These are phyloP conservation scores for Xyrauchen texanus DNA, from an alignment of 2,113 vertebrate species.

Conservation along the genomic window DNA sequence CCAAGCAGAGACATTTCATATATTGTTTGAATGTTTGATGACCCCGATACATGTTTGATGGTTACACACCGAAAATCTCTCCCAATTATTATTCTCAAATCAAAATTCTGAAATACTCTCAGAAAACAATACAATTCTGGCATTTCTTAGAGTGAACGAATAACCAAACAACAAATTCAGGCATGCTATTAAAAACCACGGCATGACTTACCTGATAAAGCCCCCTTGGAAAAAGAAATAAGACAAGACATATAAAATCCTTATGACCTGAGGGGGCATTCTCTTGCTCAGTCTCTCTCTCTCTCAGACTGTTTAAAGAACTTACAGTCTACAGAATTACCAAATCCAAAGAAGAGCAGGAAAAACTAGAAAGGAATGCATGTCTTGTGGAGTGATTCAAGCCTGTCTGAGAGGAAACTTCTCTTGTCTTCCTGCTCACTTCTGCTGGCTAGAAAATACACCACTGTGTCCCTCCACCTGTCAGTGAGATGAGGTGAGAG, in stretches of 20 bases:
- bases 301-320: slow-evolving; percentile 62
- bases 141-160: neutral
- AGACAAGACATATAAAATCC: slow-evolving; percentile 75
- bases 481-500: slow-evolving; percentile 33
- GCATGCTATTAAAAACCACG: neutral
- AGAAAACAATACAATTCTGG: neutral
- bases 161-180: neutral
- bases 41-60: neutral
- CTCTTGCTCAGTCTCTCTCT: slow-evolving; percentile 68
- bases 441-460: slow-evolving; percentile 66
- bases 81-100: neutral
- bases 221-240: slow-evolving; percentile 77
- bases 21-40: neutral
- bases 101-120: neutral
- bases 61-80: neutral
- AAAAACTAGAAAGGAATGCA: slow-evolving; percentile 66
- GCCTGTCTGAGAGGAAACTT: slow-evolving; percentile 71
- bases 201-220: slow-evolving; percentile 75
- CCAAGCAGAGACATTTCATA: neutral
- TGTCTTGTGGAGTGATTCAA: slow-evolving; percentile 66
- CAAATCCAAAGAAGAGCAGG: slow-evolving; percentile 71
- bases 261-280: slow-evolving; percentile 77
- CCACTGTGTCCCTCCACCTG: slow-evolving; percentile 29
- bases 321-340: slow-evolving; percentile 64
- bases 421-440: slow-evolving; percentile 63